Evolutionary conservation across 1,140 invertebrate genomes (phyloP).

Genomic region (Kradibia gibbosae): DNA sequence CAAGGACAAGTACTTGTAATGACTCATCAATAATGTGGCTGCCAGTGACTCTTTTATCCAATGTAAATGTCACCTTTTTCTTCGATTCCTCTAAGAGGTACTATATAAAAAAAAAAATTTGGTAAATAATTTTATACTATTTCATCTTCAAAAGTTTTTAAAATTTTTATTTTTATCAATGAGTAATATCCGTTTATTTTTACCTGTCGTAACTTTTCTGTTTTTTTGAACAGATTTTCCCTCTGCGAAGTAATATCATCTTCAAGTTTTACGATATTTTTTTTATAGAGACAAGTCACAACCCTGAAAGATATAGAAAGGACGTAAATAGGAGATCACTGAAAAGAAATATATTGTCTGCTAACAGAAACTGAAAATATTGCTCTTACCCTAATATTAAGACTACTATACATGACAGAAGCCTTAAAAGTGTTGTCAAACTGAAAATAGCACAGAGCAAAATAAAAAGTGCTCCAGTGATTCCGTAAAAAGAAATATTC

Average conservation of each 20-base stretch:
- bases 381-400: conserved; percentile 66
- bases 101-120: conserved; percentile 51
- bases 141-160: neutral
- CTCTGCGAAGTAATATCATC: conserved; percentile 65
- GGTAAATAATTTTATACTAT: neutral
- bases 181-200: conserved; percentile 29
- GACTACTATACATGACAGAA: conserved; percentile 61
- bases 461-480: conserved; percentile 64
- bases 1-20: conserved; percentile 71
- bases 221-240: conserved; percentile 70
- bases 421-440: conserved; percentile 64
- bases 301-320: conserved; percentile 58
- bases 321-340: neutral
- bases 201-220: conserved; percentile 69
- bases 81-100: conserved; percentile 63
- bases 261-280: conserved; percentile 63
- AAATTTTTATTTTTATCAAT: too few species aligned
- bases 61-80: conserved; percentile 67
- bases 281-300: conserved; percentile 68
- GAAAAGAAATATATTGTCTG: neutral
- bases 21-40: conserved; percentile 81
- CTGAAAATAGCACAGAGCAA: conserved; percentile 65
- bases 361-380: neutral
- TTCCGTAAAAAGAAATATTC: conserved; percentile 67
- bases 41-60: conserved; percentile 77